Base-by-base conservation (phyloP, 53 echinoderm and acorn worm species). In the Glandiceps talaboti region DNA sequence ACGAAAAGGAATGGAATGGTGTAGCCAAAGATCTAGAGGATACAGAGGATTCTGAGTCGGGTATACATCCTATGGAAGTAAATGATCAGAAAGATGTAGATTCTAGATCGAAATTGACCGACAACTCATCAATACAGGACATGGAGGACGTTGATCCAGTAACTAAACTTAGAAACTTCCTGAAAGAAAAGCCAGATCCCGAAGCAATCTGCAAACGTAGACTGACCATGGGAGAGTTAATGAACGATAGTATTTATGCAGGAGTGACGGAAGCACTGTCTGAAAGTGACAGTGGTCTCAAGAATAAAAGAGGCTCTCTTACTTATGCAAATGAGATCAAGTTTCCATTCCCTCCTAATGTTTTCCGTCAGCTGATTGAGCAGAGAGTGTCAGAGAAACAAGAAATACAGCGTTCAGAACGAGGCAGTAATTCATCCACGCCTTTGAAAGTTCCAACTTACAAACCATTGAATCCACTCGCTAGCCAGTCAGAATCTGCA, bases 391-490 rank as follows among this genome's bases (percentile, higher is more conserved):
- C 20, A 12, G 64, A 45, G 64, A 45, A 45, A 45, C 64, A 45
- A 45, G 64, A 45, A 45, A 45, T 45, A 20, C 64, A 45, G 64
- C 64, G 64, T 20, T 45, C 64, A 45, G 64, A 45, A 20, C 64
- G 20, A 45, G 64, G 64, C 20, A 20, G 64, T 20, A 45, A 45
- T 45, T 45, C 64, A 45, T 12, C 64, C 20, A 45, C 64, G 20
- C 64, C 64, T 12, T 85, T 99, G 33, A 99, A 99, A 88, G 93
- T 99, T 78, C 99, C 99, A 79, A 78, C 84, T 73, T 99, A 90
- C 80, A 99, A 94, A 83, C 93, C 99, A 30, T 88, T 99, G 85
- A 84, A 82, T 82, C 64, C 64, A 6, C 64, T 45, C 6, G 64
- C 64, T 12, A 20, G 64, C 20, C 64, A 45, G 64, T 45, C 64